phyloP scores from a whole-genome alignment of 2,888 invertebrate genomes.

The Drosophila conformis region DNA sequence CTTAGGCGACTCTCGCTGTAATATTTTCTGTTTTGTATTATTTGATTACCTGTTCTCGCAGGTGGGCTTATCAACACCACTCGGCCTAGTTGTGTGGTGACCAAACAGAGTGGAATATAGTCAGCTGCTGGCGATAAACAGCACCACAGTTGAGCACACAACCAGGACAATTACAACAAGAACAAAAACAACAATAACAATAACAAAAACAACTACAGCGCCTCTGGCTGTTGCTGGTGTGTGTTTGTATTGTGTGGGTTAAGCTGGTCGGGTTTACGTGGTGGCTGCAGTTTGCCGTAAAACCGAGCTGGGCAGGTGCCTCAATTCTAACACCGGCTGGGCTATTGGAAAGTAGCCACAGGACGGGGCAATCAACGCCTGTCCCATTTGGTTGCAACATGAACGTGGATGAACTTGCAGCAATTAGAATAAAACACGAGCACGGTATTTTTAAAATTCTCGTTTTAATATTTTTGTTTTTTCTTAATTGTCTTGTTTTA shows the following conservation, averaged over 20 bases:
- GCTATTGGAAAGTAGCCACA: constrained; percentile 19
- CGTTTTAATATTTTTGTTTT: constrained; percentile 58
- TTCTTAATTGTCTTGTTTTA: constrained; percentile 70
- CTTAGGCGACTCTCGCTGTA: constrained; percentile 10
- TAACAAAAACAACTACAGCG: not conserved
- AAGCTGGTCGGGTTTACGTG: constrained; percentile 29
- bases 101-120: constrained; percentile 26
- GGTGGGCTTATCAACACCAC: constrained; percentile 51
- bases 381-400: not conserved
- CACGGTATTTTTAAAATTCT: constrained; percentile 54
- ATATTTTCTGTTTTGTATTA: not conserved
- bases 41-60: constrained; percentile 12
- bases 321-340: constrained; percentile 52
- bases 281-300: constrained; percentile 10
- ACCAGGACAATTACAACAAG: constrained; percentile 11
- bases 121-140: constrained; percentile 66
- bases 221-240: constrained; percentile 49
- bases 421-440: constrained; percentile 19
- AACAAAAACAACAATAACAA: constrained; percentile 1
- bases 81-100: constrained; percentile 17
- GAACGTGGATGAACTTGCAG: constrained; percentile 22
- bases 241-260: constrained; percentile 60
- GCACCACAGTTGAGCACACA: constrained; percentile 35
- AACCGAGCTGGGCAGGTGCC: constrained; percentile 35
- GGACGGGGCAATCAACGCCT: constrained; percentile 50